Evolutionary conservation across 2,888 invertebrate genomes (phyloP), one percentile per base, ranked within the genome.

Genomic region (Odontocolon sp.): DNA sequence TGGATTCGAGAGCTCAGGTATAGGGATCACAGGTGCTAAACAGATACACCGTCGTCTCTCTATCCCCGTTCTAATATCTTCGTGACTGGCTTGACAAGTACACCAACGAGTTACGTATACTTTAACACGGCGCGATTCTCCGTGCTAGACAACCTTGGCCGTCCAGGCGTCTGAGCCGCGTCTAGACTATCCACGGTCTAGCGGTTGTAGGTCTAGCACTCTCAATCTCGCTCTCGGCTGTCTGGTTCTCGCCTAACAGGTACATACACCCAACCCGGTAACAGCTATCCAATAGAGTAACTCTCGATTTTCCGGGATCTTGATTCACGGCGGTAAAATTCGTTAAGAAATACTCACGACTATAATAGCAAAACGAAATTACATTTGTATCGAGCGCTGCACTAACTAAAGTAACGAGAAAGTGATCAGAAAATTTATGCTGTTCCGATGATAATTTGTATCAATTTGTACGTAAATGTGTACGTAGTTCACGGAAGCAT

Each of bases 111-210:
- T 57, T 42, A 28, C 11, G 36, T 47, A 28, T 45, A 28, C 45
- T 8, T 21, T 28, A 31, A 36, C 45, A 36, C n/a, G 33, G 14
- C 23, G 56, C 52, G 31, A 56, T 69, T 38, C 47, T 61, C 31
- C 38, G 50, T 72, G 54, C 38, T 23, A 50, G 14, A 8, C 63
- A 77, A 54, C 79, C 81, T 81, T 81, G 78, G 52, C n/a, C 52
- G 52, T 68, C 56, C 71, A 68, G 69, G 47, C 33, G 75, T 77
- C 77, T 78, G 72, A 68, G 56, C 70, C 52, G 18, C 33, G 79
- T 79, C 80, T 79, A 79, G 77, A 76, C 79, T 31, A 56, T 28
- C 64, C 64, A 71, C 54, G 57, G 69, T 79, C 78, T 79, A 80
- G 59, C 69, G 68, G 64, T 66, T 63, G 64, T 52, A 52, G 8